Evolutionary conservation across 1,140 invertebrate species (phyloP).

Genomic region (Megathymus violae): DNA sequence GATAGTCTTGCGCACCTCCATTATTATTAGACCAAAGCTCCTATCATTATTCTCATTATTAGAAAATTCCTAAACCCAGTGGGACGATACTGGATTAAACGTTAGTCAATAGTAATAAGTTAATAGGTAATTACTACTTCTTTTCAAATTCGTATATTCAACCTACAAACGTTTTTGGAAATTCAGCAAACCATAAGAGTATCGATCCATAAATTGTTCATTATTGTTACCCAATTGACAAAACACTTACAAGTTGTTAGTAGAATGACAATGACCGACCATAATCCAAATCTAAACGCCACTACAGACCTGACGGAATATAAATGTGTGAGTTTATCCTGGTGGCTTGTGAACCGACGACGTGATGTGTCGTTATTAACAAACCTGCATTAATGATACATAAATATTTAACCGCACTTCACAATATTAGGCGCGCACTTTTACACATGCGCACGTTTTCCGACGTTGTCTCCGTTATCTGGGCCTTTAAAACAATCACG

Average conservation of each 20-base stretch:
- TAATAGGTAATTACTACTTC: too few species aligned
- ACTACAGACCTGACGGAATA: constrained; percentile 74
- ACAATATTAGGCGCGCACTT: constrained; percentile 51
- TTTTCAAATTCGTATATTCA: constrained; percentile 7
- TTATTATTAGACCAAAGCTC: too few species aligned
- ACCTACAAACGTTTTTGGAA: constrained; percentile 11
- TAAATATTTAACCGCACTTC: constrained; percentile 65
- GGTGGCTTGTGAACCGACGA: constrained; percentile 78
- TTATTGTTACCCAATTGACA: constrained; percentile 76
- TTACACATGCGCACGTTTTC: constrained; percentile 48
- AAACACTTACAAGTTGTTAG: constrained; percentile 60
- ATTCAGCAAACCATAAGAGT: constrained; percentile 51
- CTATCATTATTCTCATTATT: too few species aligned
- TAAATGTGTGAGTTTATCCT: constrained; percentile 71
- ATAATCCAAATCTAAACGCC: constrained; percentile 83
- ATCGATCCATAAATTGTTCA: constrained; percentile 60
- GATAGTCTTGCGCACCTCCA: too few species aligned
- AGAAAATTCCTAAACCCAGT: too few species aligned
- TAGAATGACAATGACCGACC: constrained; percentile 78
- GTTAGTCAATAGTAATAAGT: too few species aligned
- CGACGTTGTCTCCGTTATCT: constrained; percentile 44
- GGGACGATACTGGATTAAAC: too few species aligned
- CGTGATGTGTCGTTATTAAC: constrained; percentile 79
- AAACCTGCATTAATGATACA: constrained; percentile 78
- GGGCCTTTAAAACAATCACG: constrained; percentile 43